Conservation (phyloP, 2,113 vertebrate genomes). For the Atherinomorus stipes region DNA sequence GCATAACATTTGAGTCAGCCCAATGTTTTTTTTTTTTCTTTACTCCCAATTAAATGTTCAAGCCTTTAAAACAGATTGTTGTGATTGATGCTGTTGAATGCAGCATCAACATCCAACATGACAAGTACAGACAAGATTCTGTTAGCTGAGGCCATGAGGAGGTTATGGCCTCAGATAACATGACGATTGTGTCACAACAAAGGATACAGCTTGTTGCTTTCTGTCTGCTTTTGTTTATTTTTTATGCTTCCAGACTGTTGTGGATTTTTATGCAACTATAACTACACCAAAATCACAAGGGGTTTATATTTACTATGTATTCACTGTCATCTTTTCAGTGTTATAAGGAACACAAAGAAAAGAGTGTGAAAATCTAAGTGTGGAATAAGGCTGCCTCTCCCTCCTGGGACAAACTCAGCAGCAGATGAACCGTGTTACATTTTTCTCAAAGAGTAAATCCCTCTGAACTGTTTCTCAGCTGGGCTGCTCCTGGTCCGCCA, state of each 20-base stretch:
- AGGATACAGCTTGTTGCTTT: slow-evolving; percentile 18
- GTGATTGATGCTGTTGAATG: too few species aligned
- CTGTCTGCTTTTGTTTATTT: slow-evolving; percentile 43
- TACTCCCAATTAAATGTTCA: too few species aligned
- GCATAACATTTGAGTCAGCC: too few species aligned
- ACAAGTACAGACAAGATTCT: too few species aligned
- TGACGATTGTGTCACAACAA: slow-evolving; percentile 12
- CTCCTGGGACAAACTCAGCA: slow-evolving; percentile 44
- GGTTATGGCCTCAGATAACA: too few species aligned
- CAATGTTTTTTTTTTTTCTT: too few species aligned
- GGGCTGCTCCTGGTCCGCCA: slow-evolving; percentile 59
- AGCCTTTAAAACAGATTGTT: too few species aligned
- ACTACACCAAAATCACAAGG: slow-evolving; percentile 36
- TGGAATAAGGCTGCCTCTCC: slow-evolving; percentile 15
- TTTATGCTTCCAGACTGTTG: slow-evolving; percentile 38
- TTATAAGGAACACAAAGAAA: slow-evolving; percentile 31
- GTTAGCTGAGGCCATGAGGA: too few species aligned
- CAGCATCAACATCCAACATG: too few species aligned
- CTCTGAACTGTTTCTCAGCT: slow-evolving; percentile 51
- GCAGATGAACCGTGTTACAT: slow-evolving; percentile 55
- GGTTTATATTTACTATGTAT: slow-evolving; percentile 40
- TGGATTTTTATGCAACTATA: slow-evolving; percentile 33
- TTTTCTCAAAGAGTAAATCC: slow-evolving; percentile 66
- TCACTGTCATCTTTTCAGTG: slow-evolving; percentile 49
- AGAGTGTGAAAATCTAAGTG: slow-evolving; percentile 5